phyloP scores from a whole-genome alignment of 2,888 invertebrate genomes.

The Metallyticus violacea region DNA sequence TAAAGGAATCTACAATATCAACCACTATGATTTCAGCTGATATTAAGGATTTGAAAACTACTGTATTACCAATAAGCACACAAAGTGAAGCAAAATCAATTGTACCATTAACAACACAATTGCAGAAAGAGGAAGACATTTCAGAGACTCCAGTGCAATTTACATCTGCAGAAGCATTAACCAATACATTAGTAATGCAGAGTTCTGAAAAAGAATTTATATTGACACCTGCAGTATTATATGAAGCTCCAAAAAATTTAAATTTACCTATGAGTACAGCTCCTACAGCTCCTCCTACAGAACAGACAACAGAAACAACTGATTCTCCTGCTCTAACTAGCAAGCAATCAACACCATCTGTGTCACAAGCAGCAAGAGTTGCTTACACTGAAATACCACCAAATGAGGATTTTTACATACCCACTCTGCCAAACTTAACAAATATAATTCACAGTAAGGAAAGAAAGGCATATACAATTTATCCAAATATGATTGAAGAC shows the following conservation, averaged over 20 bases:
- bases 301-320: neutral
- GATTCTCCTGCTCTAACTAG: neutral
- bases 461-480: neutral
- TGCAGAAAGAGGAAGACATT: no score
- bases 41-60: no score
- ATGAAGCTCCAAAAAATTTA: neutral
- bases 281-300: neutral
- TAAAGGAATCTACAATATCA: no score
- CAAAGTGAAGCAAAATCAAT: no score
- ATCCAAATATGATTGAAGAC: neutral
- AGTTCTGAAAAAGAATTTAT: neutral
- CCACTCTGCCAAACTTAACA: neutral
- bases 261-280: neutral
- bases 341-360: neutral
- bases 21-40: no score
- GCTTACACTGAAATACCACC: neutral
- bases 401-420: neutral
- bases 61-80: no score
- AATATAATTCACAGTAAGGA: neutral
- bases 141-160: no score
- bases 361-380: neutral
- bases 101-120: no score
- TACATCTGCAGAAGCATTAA: no score
- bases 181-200: no score
- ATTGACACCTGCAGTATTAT: no score